These are phyloP conservation scores for Hirtodrosophila duncani DNA, from an alignment of 2,888 invertebrate species.

Conservation along the genomic window DNA sequence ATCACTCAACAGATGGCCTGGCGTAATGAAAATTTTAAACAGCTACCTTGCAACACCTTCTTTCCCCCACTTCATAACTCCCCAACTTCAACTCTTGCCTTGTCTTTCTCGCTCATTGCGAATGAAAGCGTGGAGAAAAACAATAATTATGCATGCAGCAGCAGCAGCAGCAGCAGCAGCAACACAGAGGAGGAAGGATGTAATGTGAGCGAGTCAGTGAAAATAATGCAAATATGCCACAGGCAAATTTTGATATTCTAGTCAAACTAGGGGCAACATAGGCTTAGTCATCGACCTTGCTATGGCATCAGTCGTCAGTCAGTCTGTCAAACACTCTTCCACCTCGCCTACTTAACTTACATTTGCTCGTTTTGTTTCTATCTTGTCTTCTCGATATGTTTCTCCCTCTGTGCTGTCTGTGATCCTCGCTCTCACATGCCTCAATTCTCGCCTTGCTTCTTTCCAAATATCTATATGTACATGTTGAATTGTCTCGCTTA, in stretches of 20 bases:
- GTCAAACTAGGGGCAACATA: constrained; percentile 21
- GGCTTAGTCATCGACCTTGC: too few relatives aligned
- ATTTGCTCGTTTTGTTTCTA: too few relatives aligned
- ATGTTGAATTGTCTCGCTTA: too few relatives aligned
- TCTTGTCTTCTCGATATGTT: too few relatives aligned
- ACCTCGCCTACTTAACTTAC: too few relatives aligned
- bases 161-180: constrained; percentile 28
- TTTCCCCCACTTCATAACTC: background rate
- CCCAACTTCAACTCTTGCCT: background rate
- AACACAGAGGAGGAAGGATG: constrained; percentile 15
- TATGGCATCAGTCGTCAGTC: too few relatives aligned
- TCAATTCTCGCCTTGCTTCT: too few relatives aligned
- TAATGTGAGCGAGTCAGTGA: constrained; percentile 21
- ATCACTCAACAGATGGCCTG: constrained; percentile 71
- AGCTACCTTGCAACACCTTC: constrained; percentile 6
- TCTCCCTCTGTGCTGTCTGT: too few relatives aligned
- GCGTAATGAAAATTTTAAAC: constrained; percentile 58
- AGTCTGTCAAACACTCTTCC: too few relatives aligned
- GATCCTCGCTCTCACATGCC: too few relatives aligned
- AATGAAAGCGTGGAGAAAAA: constrained; percentile 47
- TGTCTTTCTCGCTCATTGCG: constrained; percentile 28
- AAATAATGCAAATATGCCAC: constrained; percentile 52
- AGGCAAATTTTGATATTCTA: constrained; percentile 38
- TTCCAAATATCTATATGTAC: too few relatives aligned
- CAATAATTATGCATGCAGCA: constrained; percentile 58